Evolutionary conservation across 2,888 invertebrate genomes (phyloP).

Genomic region (Drosophila koepferae): DNA sequence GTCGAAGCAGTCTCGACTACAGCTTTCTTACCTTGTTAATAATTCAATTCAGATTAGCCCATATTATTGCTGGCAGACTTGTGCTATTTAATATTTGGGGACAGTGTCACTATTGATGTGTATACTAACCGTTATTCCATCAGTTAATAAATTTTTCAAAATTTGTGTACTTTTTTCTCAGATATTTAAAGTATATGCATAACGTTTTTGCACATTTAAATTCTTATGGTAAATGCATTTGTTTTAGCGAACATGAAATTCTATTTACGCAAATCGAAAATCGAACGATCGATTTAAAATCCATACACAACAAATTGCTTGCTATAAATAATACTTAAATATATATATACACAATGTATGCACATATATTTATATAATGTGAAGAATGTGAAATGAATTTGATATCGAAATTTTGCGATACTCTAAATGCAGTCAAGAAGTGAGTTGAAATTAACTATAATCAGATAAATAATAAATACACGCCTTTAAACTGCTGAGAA

Average conservation of each 20-base stretch:
- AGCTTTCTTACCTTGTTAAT: no score
- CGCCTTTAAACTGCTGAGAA: constrained; percentile 13
- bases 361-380: background rate
- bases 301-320: constrained; percentile 12
- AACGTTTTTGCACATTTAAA: constrained; percentile 30
- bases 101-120: no score
- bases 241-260: constrained; percentile 43
- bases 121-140: background rate
- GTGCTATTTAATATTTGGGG: constrained; percentile 67
- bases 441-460: background rate
- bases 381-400: background rate
- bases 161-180: constrained; percentile 10
- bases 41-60: no score
- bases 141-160: background rate
- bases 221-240: constrained; percentile 52
- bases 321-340: constrained; percentile 18
- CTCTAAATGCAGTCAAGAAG: background rate
- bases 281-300: constrained; percentile 33
- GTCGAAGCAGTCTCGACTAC: no score
- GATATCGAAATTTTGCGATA: background rate
- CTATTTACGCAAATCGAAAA: constrained; percentile 50
- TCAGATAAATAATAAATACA: background rate
- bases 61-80: constrained; percentile 54
- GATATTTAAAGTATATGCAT: constrained; percentile 1
- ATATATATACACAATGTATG: background rate